Evolutionary conservation across 2,797 vertebrate species (phyloP).

Genomic region (Typhlichthys subterraneus): DNA sequence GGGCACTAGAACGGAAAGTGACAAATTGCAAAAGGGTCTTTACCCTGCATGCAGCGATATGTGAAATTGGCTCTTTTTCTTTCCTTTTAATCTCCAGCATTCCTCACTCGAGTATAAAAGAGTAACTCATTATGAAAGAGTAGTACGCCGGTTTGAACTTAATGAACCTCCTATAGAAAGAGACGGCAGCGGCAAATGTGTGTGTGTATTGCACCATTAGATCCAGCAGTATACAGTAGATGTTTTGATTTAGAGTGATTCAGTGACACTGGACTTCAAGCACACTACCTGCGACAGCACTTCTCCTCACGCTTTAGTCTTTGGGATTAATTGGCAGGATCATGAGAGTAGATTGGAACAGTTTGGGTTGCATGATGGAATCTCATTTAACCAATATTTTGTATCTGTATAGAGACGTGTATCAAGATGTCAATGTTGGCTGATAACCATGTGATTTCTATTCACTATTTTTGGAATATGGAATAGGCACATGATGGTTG

Average conservation of each 20-base stretch:
- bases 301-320: conserved; percentile 44
- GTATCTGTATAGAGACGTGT: conserved; percentile 69
- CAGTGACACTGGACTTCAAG: conserved; percentile 44
- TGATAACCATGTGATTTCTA: conserved; percentile 76
- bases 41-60: conserved; percentile 56
- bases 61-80: conserved; percentile 62
- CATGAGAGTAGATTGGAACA: conserved; percentile 36
- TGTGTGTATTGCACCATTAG: conserved; percentile 11
- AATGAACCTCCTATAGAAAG: conserved; percentile 29
- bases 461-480: conserved; percentile 81
- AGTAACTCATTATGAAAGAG: conserved; percentile 28
- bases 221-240: conserved; percentile 1
- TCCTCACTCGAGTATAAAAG: conserved; percentile 39
- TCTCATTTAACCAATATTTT: conserved; percentile 74
- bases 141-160: conserved; percentile 31
- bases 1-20: conserved; percentile 50
- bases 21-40: conserved; percentile 37
- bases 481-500: conserved; percentile 63
- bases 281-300: conserved; percentile 58
- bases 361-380: conserved; percentile 75
- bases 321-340: conserved; percentile 38
- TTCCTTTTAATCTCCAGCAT: conserved; percentile 40
- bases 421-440: conserved; percentile 79
- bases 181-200: conserved; percentile 19
- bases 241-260: conserved; percentile 19